These are phyloP conservation scores for Orius insidiosus DNA, from an alignment of 1,140 invertebrate species.

Conservation along the genomic window DNA sequence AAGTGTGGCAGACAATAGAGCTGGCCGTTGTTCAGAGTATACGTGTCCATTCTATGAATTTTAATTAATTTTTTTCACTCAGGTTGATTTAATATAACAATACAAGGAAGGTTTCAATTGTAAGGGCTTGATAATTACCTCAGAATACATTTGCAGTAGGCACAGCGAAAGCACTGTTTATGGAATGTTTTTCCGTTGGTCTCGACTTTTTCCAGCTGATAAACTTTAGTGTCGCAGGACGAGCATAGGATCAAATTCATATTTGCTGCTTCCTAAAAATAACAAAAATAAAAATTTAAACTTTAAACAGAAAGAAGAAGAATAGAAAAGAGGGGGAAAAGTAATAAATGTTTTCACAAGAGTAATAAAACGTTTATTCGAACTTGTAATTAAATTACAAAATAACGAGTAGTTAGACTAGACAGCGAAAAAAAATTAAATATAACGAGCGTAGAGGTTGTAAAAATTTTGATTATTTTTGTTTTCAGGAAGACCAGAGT, in stretches of 20 bases:
- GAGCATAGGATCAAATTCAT: constrained; percentile 35
- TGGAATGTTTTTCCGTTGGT: constrained; percentile 57
- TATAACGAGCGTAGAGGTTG: too few species aligned
- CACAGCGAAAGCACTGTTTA: constrained; percentile 63
- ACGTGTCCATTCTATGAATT: constrained; percentile 51
- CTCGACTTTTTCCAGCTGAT: constrained; percentile 64
- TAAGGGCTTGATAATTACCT: constrained; percentile 40
- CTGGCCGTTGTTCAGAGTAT: constrained; percentile 53
- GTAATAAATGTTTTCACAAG: constrained; percentile 1
- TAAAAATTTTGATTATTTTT: too few species aligned
- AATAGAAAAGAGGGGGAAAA: too few species aligned
- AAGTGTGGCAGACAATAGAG: constrained; percentile 65
- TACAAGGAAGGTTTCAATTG: too few species aligned
- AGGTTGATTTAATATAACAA: constrained; percentile 1
- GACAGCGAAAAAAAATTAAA: too few species aligned
- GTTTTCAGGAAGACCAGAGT: too few species aligned
- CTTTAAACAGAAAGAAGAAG: too few species aligned
- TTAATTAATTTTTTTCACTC: constrained; percentile 1
- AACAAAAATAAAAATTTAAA: constrained; percentile 4
- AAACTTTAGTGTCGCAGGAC: constrained; percentile 54
- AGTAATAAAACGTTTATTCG: constrained; percentile 15
- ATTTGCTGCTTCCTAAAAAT: constrained; percentile 29
- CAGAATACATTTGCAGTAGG: constrained; percentile 54
- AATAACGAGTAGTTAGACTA: constrained; percentile 12
- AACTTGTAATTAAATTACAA: constrained; percentile 13